Evolutionary conservation across 2,888 invertebrate genomes (phyloP), one percentile per base, ranked within the genome.

Genomic region (Syrista parreyssii): DNA sequence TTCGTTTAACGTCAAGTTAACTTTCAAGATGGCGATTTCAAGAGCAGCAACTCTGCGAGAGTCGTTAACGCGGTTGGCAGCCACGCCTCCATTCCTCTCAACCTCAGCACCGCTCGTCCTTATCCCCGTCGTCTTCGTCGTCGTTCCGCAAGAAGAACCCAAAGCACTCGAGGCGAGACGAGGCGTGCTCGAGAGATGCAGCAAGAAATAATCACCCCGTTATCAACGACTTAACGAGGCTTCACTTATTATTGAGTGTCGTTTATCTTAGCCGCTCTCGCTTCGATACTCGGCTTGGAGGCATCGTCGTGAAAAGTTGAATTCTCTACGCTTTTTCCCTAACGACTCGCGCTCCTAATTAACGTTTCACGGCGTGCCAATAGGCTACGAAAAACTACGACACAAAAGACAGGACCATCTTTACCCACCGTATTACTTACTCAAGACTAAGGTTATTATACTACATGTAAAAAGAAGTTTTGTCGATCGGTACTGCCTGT

Each of bases 1-100:
- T 82, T 86, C 85, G 83, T 86, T 85, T 82, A 85, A 85, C 83
- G 84, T 86, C 81, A 82, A 82, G 82, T 82, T 36, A 79, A 81
- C 76, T 80, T 77, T 84, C 84, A 84, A 86, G 83, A 86, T 84
- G 85, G 85, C 84, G 85, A 78, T 30, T 73, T 36, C 12, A 33
- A 71, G 74, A n/a, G 35, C 1, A 36, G 35, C 74, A 35, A 74
- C 36, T 74, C 35, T 33, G 84, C 84, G 81, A 83, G 83, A 86
- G 85, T 88, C 88, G 88, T 89, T 89, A 89, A 86, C 86, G 85
- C 86, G 81, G 83, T 83, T 82, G 83, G 76, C 84, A 83, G 84
- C 87, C 87, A 88, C 88, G 87, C 89, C 89, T 86, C 82, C 33
- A 31, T 71, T 71, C 31, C 71, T 71, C 33, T 23, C n/a, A n/a